phyloP scores from a whole-genome alignment of 2,113 vertebrate genomes.

The Pongo abelii region DNA sequence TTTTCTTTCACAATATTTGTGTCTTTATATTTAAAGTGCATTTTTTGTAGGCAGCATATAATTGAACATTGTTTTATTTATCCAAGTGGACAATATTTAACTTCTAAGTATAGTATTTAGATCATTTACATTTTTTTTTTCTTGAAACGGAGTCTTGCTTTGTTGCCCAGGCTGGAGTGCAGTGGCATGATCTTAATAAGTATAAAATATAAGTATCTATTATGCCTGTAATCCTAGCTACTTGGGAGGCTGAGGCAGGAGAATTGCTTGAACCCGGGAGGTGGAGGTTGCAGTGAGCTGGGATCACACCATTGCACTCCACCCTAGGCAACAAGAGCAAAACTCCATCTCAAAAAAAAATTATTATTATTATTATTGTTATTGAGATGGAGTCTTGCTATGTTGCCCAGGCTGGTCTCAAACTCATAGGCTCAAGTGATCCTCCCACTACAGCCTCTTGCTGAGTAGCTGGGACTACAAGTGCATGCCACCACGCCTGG shows the following conservation, averaged over 20 bases:
- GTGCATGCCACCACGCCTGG: too few relatives aligned
- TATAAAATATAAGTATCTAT: too few relatives aligned
- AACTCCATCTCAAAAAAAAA: too few relatives aligned
- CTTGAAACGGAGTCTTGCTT: neutral
- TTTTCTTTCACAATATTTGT: neutral
- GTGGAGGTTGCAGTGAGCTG: too few relatives aligned
- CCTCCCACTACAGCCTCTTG: neutral
- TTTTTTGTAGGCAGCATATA: neutral
- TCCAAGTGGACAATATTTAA: neutral
- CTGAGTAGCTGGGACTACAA: too few relatives aligned
- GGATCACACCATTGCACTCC: too few relatives aligned
- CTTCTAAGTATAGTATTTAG: neutral
- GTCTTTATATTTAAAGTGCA: neutral
- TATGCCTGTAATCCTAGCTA: too few relatives aligned
- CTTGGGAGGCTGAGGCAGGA: too few relatives aligned
- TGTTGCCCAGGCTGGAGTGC: neutral
- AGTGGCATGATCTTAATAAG: too few relatives aligned
- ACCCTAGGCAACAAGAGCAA: too few relatives aligned
- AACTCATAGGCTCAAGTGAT: neutral
- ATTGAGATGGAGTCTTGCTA: neutral
- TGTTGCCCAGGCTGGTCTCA: neutral
- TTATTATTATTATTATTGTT: neutral
- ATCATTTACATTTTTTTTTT: neutral
- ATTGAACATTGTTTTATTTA: neutral
- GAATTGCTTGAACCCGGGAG: too few relatives aligned